Evolutionary conservation across 2,888 invertebrate species (phyloP).

Genomic region (Meiosimyza decipiens): DNA sequence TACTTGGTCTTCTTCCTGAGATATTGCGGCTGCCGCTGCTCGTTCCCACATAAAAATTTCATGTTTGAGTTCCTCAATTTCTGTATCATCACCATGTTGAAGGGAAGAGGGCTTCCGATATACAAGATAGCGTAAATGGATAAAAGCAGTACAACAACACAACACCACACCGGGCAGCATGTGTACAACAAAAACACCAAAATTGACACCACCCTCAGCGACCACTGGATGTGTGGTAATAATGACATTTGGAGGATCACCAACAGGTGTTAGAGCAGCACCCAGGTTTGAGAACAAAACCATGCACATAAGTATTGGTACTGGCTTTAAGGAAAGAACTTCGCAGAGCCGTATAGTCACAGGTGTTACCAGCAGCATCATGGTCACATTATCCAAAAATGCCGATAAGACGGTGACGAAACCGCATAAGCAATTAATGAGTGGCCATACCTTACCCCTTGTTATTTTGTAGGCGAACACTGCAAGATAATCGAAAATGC

Average conservation of each 20-base stretch:
- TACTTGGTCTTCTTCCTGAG: constrained; percentile 83
- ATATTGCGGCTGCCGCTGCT: constrained; percentile 79
- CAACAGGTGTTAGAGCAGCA: constrained; percentile 88
- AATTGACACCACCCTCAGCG: constrained; percentile 73
- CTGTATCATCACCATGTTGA: constrained; percentile 76
- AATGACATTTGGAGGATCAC: constrained; percentile 80
- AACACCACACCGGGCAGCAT: constrained; percentile 81
- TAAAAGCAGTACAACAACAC: constrained; percentile 74
- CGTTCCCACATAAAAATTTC: constrained; percentile 85
- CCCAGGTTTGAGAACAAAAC: constrained; percentile 91
- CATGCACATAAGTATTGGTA: constrained; percentile 85
- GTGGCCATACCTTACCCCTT: constrained; percentile 76
- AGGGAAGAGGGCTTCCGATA: constrained; percentile 77
- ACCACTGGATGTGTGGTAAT: constrained; percentile 58
- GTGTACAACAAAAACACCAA: constrained; percentile 81
- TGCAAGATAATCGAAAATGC: constrained; percentile 80
- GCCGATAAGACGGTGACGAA: constrained; percentile 77
- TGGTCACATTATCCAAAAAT: constrained; percentile 82
- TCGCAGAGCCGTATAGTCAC: constrained; percentile 85
- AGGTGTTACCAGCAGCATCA: constrained; percentile 79
- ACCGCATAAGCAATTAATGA: constrained; percentile 76
- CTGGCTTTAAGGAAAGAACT: constrained; percentile 86
- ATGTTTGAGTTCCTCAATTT: constrained; percentile 74
- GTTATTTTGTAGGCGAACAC: constrained; percentile 76
- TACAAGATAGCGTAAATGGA: constrained; percentile 76